These are phyloP conservation scores for Tautogolabrus adspersus DNA, from an alignment of 2,113 vertebrate species.

Conservation along the genomic window DNA sequence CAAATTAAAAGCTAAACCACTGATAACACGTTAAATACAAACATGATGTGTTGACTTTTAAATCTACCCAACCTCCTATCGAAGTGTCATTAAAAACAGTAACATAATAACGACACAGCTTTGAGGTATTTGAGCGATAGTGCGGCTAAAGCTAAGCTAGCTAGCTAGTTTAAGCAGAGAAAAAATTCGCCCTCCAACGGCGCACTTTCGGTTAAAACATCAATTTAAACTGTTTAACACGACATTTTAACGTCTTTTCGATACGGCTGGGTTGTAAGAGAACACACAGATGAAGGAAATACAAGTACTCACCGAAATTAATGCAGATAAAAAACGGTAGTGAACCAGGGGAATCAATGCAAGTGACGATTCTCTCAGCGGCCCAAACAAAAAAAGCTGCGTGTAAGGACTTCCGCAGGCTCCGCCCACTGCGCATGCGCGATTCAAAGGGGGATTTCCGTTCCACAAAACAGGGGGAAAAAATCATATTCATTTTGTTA, in stretches of 20 bases:
- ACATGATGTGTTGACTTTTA: fast-evolving
- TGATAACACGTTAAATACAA: fast-evolving
- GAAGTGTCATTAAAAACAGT: neutral
- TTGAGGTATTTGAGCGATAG: fast-evolving
- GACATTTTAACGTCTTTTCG: fast-evolving
- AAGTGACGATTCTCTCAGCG: constrained; percentile 46
- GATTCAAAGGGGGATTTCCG: constrained; percentile 20
- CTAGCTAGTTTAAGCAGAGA: neutral
- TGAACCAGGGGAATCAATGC: constrained; percentile 71
- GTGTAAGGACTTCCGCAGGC: constrained; percentile 49
- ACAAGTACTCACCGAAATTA: constrained; percentile 82
- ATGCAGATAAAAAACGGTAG: constrained; percentile 86
- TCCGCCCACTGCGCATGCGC: constrained; percentile 74
- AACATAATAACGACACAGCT: fast-evolving
- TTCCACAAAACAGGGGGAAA: neutral
- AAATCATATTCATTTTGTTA: too few relatives aligned
- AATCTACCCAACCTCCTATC: fast-evolving
- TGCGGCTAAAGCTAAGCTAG: constrained; percentile 21
- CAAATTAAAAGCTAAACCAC: neutral
- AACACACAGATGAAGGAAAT: fast-evolving
- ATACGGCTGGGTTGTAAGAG: fast-evolving
- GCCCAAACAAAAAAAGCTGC: constrained; percentile 80
- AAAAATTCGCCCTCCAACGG: constrained; percentile 33
- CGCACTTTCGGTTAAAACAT: neutral
- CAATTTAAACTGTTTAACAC: fast-evolving